Evolutionary conservation across 2,113 vertebrate genomes (phyloP), one percentile per base, ranked within the genome.

Genomic region (Gallinago media): DNA sequence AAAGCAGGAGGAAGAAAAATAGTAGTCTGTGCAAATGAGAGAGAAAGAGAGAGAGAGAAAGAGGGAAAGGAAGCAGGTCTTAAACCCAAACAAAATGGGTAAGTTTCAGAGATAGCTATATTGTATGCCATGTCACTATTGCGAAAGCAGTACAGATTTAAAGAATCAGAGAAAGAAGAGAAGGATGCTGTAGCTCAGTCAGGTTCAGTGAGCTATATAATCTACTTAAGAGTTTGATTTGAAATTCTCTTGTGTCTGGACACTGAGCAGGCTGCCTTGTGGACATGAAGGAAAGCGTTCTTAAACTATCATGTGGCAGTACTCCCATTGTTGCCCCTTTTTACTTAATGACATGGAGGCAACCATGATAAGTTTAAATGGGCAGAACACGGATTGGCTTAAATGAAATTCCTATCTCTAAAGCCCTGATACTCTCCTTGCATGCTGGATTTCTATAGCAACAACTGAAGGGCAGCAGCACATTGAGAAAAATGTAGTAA

Each of bases 201-300:
- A 92, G 85, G 49, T 66, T 94, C 73, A 46, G 40, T 73, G 78
- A 92, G 62, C 89, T 96, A 25, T 73, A 31, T 94, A 94, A 97
- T 89, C 81, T 83, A 34, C 85, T 94, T 88, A 93, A 68, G 86
- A 92, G 32, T 89, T 94, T 93, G 81, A 93, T 93, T 93, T 77
- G 67, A 88, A 91, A 80, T 89, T 89, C 66, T 85, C 2, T 82
- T 88, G 40, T 89, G 44, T 32, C 46, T 79, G 59, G 54, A 70
- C 62, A 74, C 15, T 9, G 32, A 36, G 31, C 58, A 89, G 31
- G n/a, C 46, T 85, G 62, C 78, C 74, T 76, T 14, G 1, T 76
- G 54, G 54, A 85, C 9, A 11, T 26, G 47, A 92, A 73, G 26
- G 42, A 92, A 96, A 85, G 78, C 15, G 3, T 80, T 88, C 50